phyloP scores from a whole-genome alignment of 2,888 invertebrate species.

The Branchipolynoe longqiensis region DNA sequence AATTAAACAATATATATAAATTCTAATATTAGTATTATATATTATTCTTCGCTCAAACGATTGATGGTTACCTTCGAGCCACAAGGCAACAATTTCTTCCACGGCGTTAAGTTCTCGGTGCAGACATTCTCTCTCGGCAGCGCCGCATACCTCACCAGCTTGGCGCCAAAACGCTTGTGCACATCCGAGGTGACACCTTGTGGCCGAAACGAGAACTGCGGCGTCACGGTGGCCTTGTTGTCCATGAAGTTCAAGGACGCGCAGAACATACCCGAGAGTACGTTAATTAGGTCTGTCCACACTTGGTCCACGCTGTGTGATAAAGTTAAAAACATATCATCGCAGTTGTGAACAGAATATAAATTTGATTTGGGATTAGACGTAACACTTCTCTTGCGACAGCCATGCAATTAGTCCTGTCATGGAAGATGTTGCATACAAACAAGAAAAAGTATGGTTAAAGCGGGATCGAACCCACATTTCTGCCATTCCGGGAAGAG shows the following conservation, averaged over 20 bases:
- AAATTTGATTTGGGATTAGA: no score
- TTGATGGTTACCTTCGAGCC: conserved; percentile 84
- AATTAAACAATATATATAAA: background rate
- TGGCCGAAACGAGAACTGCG: conserved; percentile 91
- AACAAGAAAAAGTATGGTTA: no score
- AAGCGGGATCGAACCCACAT: no score
- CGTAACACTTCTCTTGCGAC: no score
- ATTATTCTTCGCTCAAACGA: background rate
- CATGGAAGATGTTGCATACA: no score
- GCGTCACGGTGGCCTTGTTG: conserved; percentile 89
- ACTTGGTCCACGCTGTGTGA: conserved; percentile 86
- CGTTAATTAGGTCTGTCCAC: conserved; percentile 94
- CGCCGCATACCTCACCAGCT: conserved; percentile 87
- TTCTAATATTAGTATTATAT: background rate
- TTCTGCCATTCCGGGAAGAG: no score
- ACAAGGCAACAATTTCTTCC: conserved; percentile 98
- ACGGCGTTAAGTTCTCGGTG: conserved; percentile 99
- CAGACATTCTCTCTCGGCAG: conserved; percentile 97
- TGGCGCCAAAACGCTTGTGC: conserved; percentile 77
- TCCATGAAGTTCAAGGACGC: conserved; percentile 96
- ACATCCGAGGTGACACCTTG: conserved; percentile 85
- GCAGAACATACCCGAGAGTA: conserved; percentile 96
- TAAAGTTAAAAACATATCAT: no score
- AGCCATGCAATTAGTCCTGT: no score
- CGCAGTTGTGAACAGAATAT: no score